A percentile compares a stretch with the other conserved stretches of the same genome.
These are phyloP conservation scores for Oscheius sp. DNA, from an alignment of 2,888 invertebrate species.

Conservation along the genomic window DNA sequence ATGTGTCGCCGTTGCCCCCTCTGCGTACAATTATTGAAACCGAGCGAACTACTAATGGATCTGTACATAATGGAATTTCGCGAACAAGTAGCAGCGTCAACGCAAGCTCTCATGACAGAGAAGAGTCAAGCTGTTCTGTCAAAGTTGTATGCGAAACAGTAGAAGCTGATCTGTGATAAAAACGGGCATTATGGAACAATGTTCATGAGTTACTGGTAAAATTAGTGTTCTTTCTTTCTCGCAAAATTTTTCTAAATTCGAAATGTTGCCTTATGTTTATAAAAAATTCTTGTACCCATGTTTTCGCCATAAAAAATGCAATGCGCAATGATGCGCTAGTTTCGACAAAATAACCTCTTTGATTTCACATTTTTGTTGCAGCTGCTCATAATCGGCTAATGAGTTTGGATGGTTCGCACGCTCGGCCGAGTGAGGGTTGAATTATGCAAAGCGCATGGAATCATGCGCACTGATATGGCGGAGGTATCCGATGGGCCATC, in stretches of 20 bases:
- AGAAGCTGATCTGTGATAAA: constrained; percentile 41
- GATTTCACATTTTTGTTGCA: constrained; percentile 5
- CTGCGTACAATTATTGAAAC: constrained; percentile 34
- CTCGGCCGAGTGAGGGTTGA: constrained; percentile 38
- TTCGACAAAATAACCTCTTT: neutral
- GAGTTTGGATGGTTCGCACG: constrained; percentile 39
- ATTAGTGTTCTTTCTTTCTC: neutral
- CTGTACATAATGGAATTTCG: constrained; percentile 27
- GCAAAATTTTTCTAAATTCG: neutral
- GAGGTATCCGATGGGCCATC: constrained; percentile 21
- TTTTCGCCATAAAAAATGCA: no score
- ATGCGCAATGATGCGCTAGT: neutral
- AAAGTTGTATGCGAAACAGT: constrained; percentile 42
- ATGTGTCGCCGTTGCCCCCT: constrained; percentile 23
- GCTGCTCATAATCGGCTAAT: constrained; percentile 37
- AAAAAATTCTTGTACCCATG: neutral
- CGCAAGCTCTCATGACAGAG: constrained; percentile 10
- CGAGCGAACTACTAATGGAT: constrained; percentile 35
- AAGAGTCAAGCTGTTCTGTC: constrained; percentile 38
- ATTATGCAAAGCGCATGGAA: constrained; percentile 38
- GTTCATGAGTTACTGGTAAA: neutral
- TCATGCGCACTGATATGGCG: constrained; percentile 33
- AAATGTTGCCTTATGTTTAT: neutral
- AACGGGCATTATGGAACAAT: constrained; percentile 12
- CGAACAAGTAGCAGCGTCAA: constrained; percentile 12